Evolutionary conservation across 2,113 vertebrate species (phyloP), one percentile per base, ranked within the genome.

Genomic region (Eolophus roseicapilla): DNA sequence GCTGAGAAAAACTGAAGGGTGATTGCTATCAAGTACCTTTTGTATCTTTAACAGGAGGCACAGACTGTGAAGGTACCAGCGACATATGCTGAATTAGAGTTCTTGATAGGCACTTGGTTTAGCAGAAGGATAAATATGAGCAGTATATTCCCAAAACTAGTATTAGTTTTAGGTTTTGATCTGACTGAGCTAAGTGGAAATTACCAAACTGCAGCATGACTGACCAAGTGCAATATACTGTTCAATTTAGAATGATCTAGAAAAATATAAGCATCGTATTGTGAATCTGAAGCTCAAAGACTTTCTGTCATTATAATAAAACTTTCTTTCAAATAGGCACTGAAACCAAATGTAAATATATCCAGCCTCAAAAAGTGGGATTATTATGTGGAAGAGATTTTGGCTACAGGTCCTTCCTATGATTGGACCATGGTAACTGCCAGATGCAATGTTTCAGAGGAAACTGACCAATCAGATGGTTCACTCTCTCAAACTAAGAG

Each of bases 311-410:
- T 78, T 80, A 18, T 86, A 89, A 63, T 69, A 76, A 78, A 20
- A 49, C 69, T 93, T 83, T 81, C 55, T 98, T 97, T 83, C 92
- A 55, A 95, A 98, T 90, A 98, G 96, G 98, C 98, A 75, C 97
- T 99, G 96, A 99, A 99, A 97, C 99, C 99, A 41, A 98, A 96
- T 44, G 97, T 99, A 88, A 98, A 97, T 92, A 98, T 99, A 92
- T 99, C 99, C 95, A 98, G 98, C 97, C 98, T 99, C 94, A 99
- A 96, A 55, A 99, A 98, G 88, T 99, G 99, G 99, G 99, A 99
- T 97, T 99, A 99, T 93, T 99, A 99, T 75, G 98, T 97, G 8
- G 99, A 98, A 29, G 99, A 99, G 98, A 99, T 99, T 17, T 97
- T 99, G 95, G 98, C 99, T 75, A 98, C 98, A 2, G 99, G 99